Evolutionary conservation across 1,140 invertebrate genomes (phyloP).

Genomic region (Saccostrea cuccullata): DNA sequence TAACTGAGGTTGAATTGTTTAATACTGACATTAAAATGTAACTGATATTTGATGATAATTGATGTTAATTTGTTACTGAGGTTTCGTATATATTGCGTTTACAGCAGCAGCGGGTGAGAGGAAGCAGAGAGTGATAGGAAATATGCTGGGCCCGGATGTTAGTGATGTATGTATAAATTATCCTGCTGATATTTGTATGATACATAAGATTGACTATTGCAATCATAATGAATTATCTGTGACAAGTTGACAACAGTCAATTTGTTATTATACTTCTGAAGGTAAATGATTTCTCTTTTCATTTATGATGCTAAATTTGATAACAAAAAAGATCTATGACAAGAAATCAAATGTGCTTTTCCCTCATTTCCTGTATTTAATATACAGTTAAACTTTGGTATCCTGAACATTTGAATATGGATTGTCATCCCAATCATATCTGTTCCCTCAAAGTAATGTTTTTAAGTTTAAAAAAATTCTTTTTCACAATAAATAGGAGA

Average conservation of each 20-base stretch:
- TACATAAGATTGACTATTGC: too few species aligned
- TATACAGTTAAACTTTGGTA: not conserved
- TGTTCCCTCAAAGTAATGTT: too few species aligned
- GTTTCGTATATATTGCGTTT: not conserved
- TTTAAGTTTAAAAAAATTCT: too few species aligned
- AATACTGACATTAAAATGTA: not conserved
- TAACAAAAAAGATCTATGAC: not conserved
- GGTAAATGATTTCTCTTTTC: not conserved
- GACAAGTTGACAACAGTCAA: too few species aligned
- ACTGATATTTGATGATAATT: not conserved
- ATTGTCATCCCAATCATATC: too few species aligned
- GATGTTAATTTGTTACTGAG: too few species aligned
- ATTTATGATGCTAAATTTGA: slow-evolving; percentile 2
- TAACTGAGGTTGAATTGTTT: too few species aligned
- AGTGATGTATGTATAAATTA: slow-evolving; percentile 67
- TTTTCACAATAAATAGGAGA: too few species aligned
- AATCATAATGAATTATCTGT: not conserved
- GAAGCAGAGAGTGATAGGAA: slow-evolving; percentile 62
- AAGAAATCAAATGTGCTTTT: not conserved
- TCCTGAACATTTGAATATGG: not conserved
- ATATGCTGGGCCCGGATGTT: slow-evolving; percentile 71
- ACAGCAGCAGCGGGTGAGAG: slow-evolving; percentile 64
- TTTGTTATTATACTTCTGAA: not conserved
- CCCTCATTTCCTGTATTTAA: too few species aligned
- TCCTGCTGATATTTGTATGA: too few species aligned